Conservation (phyloP, 2,797 vertebrate genomes). For the Rhinoraja longicauda region DNA sequence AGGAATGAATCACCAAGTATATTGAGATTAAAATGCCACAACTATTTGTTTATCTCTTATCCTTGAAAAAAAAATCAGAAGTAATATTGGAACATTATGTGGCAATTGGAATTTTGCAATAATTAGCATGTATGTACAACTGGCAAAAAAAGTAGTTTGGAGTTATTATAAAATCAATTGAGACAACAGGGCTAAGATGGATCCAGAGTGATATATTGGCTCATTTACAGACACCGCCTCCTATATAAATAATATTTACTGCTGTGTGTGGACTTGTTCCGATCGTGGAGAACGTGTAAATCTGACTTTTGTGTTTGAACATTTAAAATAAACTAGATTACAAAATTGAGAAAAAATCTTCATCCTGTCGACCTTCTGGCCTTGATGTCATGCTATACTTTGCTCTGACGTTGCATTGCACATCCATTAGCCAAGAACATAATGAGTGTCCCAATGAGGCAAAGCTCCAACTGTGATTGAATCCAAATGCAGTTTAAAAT, state of each 20-base stretch:
- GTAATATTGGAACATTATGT: background rate
- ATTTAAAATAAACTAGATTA: background rate
- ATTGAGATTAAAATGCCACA: background rate
- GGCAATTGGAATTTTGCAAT: background rate
- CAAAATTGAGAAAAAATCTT: background rate
- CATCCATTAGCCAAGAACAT: background rate
- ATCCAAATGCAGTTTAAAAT: background rate
- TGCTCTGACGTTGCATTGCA: background rate
- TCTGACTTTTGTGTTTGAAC: background rate
- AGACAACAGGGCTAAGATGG: background rate
- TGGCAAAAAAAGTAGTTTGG: background rate
- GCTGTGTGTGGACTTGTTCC: background rate
- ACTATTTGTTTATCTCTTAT: background rate
- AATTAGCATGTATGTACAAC: background rate
- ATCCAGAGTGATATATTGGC: background rate
- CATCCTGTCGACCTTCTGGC: background rate
- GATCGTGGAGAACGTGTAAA: background rate
- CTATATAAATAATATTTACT: background rate
- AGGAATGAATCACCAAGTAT: background rate
- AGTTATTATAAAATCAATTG: background rate
- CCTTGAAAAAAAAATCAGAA: background rate
- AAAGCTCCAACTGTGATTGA: background rate
- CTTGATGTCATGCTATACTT: no score
- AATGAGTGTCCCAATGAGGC: background rate
- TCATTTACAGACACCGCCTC: background rate